Base-by-base conservation (phyloP, 2,113 vertebrate genomes). In the Cinclus cinclus region DNA sequence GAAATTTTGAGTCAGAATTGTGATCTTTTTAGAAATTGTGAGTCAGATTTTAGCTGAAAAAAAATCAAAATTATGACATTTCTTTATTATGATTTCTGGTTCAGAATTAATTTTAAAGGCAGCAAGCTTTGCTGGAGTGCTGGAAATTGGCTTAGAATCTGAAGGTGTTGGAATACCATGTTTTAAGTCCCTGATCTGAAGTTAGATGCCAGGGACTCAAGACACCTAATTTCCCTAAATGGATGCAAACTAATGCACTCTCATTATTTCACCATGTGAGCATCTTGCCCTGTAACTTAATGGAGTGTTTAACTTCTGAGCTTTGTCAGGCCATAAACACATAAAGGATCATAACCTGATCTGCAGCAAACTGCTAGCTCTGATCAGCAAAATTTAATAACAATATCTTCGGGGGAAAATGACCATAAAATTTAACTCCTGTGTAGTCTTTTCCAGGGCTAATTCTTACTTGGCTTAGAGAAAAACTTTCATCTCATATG, bases 161-260 rank as follows among this genome's bases (percentile, higher is more conserved):
- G 47, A 52, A 89, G 11, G 33, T 59, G 42, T 56, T 78, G 46
- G 60, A 84, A 63, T 30, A 75, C 24, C 1, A 0, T 31, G 23
- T 60, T 94, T 83, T 52, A 85, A 62, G 59, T 92, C 69, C 22
- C 65, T 75, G 53, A 60, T 87, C 37, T 82, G 41, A 95, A 79
- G 89, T 91, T 70, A 71, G 49, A 46, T 90, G 79, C 49, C 46
- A 78, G 44, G 9, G 42, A 71, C 83, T 87, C 18, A 22, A 22
- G 60, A 75, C 33, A 87, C 19, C 15, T 87, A 62, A 94, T 89
- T 95, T 83, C 85, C 62, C 87, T 89, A 82, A 95, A 94, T 58
- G 42, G 53, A 83, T 76, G n/a, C 77, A 92, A 91, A 82, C 44
- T 35, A 73, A 92, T 87, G 58, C 74, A 30, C 23, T 58, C 6